phyloP scores from a whole-genome alignment of 2,888 invertebrate species.

The Automeris io region DNA sequence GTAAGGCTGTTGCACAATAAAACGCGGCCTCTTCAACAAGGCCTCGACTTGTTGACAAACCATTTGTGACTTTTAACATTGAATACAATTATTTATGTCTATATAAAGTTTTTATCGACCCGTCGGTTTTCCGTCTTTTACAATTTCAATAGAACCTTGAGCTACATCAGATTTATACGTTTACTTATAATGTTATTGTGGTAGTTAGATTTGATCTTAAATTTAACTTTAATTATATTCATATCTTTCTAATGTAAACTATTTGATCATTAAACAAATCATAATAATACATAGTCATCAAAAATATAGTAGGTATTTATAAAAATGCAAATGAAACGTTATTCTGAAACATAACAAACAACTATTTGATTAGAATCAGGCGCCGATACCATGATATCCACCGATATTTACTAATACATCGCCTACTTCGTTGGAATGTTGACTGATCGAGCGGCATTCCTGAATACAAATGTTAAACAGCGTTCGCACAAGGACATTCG shows the following conservation, averaged over 20 bases:
- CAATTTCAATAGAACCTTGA: too few relatives aligned
- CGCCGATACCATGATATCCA: slow-evolving; percentile 47
- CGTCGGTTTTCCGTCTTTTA: not conserved
- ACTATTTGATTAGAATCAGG: slow-evolving; percentile 43
- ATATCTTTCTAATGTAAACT: too few relatives aligned
- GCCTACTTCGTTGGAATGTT: slow-evolving; percentile 59
- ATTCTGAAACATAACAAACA: slow-evolving; percentile 25
- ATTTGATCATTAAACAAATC: not conserved
- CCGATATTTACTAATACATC: slow-evolving; percentile 65
- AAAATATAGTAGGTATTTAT: not conserved
- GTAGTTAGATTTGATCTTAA: too few relatives aligned
- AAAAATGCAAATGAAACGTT: slow-evolving; percentile 4
- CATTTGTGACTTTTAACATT: slow-evolving; percentile 1
- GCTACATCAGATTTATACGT: too few relatives aligned
- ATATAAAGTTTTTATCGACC: not conserved
- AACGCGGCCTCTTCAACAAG: too few relatives aligned
- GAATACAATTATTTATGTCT: not conserved
- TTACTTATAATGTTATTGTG: too few relatives aligned
- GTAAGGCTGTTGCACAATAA: not conserved
- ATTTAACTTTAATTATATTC: too few relatives aligned
- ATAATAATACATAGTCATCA: not conserved
- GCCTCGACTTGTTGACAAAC: not conserved
- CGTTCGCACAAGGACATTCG: slow-evolving; percentile 55
- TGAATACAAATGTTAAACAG: slow-evolving; percentile 57
- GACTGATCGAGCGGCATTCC: slow-evolving; percentile 67